Evolutionary conservation across 2,113 vertebrate genomes (phyloP).

Genomic region (Chloropsis cyanopogon): DNA sequence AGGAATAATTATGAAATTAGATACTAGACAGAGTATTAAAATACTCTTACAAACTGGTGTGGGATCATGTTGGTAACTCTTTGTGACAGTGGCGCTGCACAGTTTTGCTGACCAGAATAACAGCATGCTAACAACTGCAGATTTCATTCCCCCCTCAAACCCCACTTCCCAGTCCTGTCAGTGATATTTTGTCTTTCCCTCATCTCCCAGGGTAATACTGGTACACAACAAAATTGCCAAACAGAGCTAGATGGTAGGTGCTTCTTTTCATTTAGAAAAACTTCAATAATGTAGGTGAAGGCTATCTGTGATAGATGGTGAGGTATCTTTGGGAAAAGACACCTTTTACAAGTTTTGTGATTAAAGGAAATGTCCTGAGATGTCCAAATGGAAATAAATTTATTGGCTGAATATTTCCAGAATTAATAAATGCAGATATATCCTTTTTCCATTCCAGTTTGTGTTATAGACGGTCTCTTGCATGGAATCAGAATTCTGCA

Average conservation of each 20-base stretch:
- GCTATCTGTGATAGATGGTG: neutral
- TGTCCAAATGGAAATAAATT: neutral
- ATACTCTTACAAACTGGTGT: neutral
- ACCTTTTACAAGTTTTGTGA: neutral
- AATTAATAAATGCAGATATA: neutral
- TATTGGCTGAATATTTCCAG: neutral
- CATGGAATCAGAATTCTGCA: neutral
- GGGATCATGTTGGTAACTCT: neutral
- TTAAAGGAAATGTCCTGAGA: neutral
- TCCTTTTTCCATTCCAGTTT: neutral
- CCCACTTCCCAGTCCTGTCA: neutral
- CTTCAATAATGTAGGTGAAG: neutral
- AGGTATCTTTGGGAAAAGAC: neutral
- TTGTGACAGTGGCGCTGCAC: neutral
- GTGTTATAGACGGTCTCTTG: neutral
- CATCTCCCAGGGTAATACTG: neutral
- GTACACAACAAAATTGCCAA: neutral
- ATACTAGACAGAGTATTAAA: neutral
- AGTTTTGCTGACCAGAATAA: neutral
- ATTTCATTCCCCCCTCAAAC: neutral
- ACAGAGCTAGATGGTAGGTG: neutral
- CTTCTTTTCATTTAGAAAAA: neutral
- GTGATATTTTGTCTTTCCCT: neutral
- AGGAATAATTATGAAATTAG: neutral
- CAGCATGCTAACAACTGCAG: neutral